Conservation (phyloP, 2,113 vertebrate genomes). For the Pomatorhinus ruficollis region DNA sequence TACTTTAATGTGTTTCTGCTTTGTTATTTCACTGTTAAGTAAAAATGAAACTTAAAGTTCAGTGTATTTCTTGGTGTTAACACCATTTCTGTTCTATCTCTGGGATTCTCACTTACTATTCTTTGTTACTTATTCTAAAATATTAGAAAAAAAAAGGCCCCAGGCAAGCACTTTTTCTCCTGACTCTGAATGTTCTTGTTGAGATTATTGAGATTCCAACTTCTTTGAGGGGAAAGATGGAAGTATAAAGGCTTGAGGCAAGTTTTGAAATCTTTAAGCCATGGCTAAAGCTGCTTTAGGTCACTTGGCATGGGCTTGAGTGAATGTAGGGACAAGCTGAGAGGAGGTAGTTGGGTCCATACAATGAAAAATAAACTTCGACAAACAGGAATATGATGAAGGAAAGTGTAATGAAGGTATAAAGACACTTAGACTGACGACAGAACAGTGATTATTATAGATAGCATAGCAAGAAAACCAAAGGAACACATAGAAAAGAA, state of each 20-base stretch:
- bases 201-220: slow-evolving; percentile 6
- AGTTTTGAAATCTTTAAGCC: neutral
- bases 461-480: neutral
- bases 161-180: neutral
- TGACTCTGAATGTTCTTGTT: neutral
- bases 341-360: neutral
- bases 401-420: neutral
- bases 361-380: neutral
- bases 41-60: slow-evolving; percentile 40
- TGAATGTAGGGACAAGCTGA: neutral
- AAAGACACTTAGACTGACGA: neutral
- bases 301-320: neutral
- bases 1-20: neutral
- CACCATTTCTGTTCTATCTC: neutral
- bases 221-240: neutral
- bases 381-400: neutral
- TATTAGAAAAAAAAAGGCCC: neutral
- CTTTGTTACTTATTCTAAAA: slow-evolving; percentile 18
- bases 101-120: neutral
- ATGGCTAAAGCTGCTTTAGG: neutral
- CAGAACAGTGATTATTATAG: neutral
- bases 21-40: slow-evolving; percentile 32
- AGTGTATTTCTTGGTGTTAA: neutral
- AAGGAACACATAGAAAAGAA: neutral
- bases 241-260: neutral